phyloP scores from a whole-genome alignment of 1,140 invertebrate genomes.

The Akabosia matsudoensis region DNA sequence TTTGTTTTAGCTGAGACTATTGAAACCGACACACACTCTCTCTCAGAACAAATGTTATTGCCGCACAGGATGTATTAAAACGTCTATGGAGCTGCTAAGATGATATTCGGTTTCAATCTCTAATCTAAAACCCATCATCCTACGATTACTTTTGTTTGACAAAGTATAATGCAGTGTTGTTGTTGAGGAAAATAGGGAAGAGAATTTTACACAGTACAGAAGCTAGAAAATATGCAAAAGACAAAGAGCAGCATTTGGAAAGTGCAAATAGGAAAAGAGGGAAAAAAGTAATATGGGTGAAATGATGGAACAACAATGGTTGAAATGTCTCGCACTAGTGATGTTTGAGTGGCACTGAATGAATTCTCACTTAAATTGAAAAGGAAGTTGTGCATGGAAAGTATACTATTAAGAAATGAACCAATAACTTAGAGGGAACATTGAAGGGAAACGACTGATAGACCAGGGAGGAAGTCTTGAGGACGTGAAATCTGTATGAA shows the following conservation, averaged over 20 bases:
- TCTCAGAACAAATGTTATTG: neutral
- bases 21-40: neutral
- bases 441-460: too few relatives aligned
- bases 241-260: too few relatives aligned
- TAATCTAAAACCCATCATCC: too few relatives aligned
- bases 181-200: too few relatives aligned
- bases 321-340: neutral
- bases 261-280: neutral
- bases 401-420: too few relatives aligned
- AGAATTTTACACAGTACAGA: too few relatives aligned
- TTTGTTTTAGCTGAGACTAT: neutral
- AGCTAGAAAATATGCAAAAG: too few relatives aligned
- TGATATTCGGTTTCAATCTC: too few relatives aligned
- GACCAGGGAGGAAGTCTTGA: neutral
- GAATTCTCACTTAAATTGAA: neutral
- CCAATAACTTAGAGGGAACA: too few relatives aligned
- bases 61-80: neutral
- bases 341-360: constrained; percentile 5
- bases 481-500: constrained; percentile 37
- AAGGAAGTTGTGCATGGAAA: too few relatives aligned
- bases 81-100: neutral
- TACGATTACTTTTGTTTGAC: too few relatives aligned
- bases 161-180: too few relatives aligned
- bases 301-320: constrained; percentile 15
- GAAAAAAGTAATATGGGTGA: neutral